These are phyloP conservation scores for Spisula solida DNA, from an alignment of 2,888 invertebrate genomes.

Conservation along the genomic window DNA sequence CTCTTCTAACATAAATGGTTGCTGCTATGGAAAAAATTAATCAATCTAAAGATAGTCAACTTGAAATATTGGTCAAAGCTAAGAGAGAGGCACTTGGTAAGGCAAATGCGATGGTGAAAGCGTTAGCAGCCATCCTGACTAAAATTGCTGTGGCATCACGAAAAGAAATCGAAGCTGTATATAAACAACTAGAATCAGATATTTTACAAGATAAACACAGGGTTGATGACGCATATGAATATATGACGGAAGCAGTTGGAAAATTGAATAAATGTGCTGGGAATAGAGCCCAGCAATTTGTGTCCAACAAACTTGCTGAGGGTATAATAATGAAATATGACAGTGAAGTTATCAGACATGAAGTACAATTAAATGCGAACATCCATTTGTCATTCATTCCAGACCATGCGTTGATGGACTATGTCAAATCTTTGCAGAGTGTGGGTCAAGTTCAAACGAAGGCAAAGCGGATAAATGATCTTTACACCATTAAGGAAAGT, in stretches of 20 bases:
- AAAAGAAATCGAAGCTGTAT: not conserved
- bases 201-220: not conserved
- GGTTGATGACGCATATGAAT: not conserved
- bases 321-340: not conserved
- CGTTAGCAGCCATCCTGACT: not conserved
- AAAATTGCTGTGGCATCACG: not conserved
- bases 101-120: not conserved
- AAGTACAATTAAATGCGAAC: not conserved
- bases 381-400: not conserved
- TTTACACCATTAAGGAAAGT: not conserved
- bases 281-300: slow-evolving; percentile 25
- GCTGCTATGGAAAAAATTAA: not conserved
- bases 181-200: no score
- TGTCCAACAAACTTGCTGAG: not conserved
- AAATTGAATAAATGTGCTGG: not conserved
- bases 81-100: not conserved
- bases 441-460: not conserved
- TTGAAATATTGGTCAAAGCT: not conserved
- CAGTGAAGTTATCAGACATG: not conserved
- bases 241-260: not conserved
- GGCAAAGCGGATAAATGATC: not conserved
- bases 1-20: not conserved
- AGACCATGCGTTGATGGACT: not conserved
- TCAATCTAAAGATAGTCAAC: not conserved
- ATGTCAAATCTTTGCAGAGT: not conserved